Base-by-base conservation (phyloP, 2,888 invertebrate species). In the Monopis laevigella region DNA sequence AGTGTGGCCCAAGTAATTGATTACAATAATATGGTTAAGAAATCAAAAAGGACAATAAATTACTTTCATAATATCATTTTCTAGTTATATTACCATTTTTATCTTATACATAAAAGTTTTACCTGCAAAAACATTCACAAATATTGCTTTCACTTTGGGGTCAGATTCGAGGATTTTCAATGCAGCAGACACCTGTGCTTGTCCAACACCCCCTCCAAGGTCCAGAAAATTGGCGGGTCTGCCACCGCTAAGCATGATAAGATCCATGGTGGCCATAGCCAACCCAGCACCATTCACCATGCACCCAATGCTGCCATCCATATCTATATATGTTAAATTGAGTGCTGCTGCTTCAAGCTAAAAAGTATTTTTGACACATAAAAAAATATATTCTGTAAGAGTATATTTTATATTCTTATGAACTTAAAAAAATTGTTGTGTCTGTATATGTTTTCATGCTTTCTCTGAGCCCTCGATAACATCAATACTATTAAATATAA, bases 261-360 rank as follows among this genome's bases (percentile, higher is more conserved):
- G 95, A 64, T 99, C 99, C 98, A 99, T 98, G 5, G 99, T 99
- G 2, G 98, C 99, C 99, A 99, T 99, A 2, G 99, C 99, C 40
- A 99, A 82, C 1, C 99, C 99, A 50, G 99, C 99, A 13, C 99
- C 99, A 81, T 99, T 99, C 1, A 99, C 99, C 87, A 87, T 80
- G 46, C 85, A 96, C 41, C 98, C 99, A 63, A 99, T 98, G 66
- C 96, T 97, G 43, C 99, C 99, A 63, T 96, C 93, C 90, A 98
- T 90, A 50, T 92, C 92, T 51, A 99, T 96, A 68, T 99, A 99
- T 64, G 97, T 98, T 19, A 99, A 83, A 68, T 96, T 93, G 52
- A 89, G 85, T 54, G 90, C 88, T 3, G 90, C 84, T 11, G 99
- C 99, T 65, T 96, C 93, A n/a, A 92, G 87, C 82, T 82, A 51